Conservation (phyloP, 2,113 vertebrate genomes). For the Microtus richardsoni region DNA sequence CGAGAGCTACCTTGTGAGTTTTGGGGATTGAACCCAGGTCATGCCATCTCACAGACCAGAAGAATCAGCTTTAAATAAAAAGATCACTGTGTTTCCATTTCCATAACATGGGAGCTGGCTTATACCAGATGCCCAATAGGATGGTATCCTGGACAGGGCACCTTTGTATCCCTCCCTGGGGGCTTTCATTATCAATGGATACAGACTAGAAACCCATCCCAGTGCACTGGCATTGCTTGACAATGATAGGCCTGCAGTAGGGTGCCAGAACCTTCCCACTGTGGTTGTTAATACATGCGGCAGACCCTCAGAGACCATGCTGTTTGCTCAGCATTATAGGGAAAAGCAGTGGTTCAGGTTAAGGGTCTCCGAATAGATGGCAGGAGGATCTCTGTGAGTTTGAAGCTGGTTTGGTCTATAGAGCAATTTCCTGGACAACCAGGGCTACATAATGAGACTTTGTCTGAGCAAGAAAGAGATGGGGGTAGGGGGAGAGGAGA, state of each 20-base stretch:
- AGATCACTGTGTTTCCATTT: conserved; percentile 3
- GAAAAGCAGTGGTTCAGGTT: not conserved
- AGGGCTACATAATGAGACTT: not conserved
- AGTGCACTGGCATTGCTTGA: not conserved
- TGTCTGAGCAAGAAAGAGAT: not conserved
- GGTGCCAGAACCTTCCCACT: not conserved
- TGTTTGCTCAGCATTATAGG: not conserved
- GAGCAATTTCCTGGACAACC: not conserved
- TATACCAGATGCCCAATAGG: not conserved
- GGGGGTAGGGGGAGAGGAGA: not conserved
- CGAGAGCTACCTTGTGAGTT: not conserved
- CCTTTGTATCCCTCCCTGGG: not conserved
- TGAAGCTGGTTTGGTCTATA: not conserved
- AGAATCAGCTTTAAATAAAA: conserved; percentile 63
- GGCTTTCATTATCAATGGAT: not conserved
- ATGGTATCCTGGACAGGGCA: not conserved
- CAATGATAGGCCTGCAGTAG: not conserved
- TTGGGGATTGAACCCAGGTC: not conserved
- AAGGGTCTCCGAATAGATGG: not conserved
- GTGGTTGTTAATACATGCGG: not conserved
- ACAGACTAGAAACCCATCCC: not conserved
- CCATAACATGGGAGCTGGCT: not conserved
- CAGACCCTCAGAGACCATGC: not conserved
- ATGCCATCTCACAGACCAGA: not conserved
- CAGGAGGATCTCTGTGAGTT: not conserved